Evolutionary conservation across 2,797 vertebrate species (phyloP).

Genomic region (Oreochromis mossambicus): DNA sequence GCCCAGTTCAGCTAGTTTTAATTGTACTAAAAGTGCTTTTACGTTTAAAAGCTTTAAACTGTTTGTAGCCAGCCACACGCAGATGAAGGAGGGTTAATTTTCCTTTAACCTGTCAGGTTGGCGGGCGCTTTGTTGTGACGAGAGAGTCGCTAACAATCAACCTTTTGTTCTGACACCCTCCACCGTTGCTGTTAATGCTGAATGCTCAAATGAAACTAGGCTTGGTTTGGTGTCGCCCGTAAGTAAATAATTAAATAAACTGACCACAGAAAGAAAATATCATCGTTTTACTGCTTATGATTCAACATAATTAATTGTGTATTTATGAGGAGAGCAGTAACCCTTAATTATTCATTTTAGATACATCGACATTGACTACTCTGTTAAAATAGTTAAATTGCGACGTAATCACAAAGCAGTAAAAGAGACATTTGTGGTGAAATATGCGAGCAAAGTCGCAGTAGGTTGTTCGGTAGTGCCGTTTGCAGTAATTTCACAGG

Average conservation of each 20-base stretch:
- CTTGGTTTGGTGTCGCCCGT: not conserved
- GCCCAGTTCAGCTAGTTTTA: not conserved
- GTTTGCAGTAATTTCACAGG: not conserved
- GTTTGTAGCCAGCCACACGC: not conserved
- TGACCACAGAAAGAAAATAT: not conserved
- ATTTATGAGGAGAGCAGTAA: not conserved
- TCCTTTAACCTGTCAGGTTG: slow-evolving; percentile 14
- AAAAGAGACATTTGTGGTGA: not conserved
- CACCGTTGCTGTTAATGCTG: not conserved
- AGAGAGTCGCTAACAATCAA: slow-evolving; percentile 58
- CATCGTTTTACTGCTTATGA: not conserved
- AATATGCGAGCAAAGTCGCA: not conserved
- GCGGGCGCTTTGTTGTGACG: slow-evolving; percentile 63
- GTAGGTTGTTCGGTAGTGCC: not conserved
- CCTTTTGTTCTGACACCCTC: slow-evolving; percentile 66
- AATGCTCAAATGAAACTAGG: not conserved
- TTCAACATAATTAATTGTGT: not conserved
- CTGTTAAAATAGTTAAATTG: not conserved
- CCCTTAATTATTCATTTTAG: not conserved
- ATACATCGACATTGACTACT: not conserved
- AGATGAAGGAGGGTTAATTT: not conserved
- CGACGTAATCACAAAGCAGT: not conserved
- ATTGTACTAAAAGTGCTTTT: not conserved
- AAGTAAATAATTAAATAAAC: not conserved
- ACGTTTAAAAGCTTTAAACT: not conserved